Evolutionary conservation across 2,113 vertebrate genomes (phyloP).

Genomic region (Prunella himalayana): DNA sequence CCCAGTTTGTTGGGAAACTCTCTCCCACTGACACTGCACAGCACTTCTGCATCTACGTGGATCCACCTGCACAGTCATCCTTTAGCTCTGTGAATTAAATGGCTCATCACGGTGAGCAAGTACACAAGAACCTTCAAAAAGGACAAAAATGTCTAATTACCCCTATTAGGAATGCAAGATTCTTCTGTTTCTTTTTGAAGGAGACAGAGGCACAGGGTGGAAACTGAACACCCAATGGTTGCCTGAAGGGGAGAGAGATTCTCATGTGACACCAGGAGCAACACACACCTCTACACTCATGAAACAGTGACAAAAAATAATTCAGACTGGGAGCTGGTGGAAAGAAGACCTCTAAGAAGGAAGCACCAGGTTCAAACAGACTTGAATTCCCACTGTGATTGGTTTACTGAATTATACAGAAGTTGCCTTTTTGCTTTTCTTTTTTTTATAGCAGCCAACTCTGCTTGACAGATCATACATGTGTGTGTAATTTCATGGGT

Average conservation of each 20-base stretch:
- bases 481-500: constrained; percentile 15
- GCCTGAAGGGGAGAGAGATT: not conserved
- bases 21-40: not conserved
- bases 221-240: not conserved
- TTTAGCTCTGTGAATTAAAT: not conserved
- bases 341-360: not conserved
- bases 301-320: not conserved
- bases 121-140: not conserved
- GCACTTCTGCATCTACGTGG: not conserved
- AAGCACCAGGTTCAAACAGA: not conserved
- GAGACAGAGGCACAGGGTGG: not conserved
- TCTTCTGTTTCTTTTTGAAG: not conserved
- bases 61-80: not conserved
- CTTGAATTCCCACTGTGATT: not conserved
- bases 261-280: not conserved
- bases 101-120: not conserved
- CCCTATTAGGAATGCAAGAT: not conserved
- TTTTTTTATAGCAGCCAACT: not conserved
- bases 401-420: not conserved
- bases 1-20: not conserved
- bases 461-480: not conserved
- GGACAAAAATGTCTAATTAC: not conserved
- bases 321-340: not conserved
- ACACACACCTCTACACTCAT: not conserved
- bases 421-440: not conserved